These are phyloP conservation scores for Syrista parreyssii DNA, from an alignment of 2,888 invertebrate genomes.

Conservation along the genomic window DNA sequence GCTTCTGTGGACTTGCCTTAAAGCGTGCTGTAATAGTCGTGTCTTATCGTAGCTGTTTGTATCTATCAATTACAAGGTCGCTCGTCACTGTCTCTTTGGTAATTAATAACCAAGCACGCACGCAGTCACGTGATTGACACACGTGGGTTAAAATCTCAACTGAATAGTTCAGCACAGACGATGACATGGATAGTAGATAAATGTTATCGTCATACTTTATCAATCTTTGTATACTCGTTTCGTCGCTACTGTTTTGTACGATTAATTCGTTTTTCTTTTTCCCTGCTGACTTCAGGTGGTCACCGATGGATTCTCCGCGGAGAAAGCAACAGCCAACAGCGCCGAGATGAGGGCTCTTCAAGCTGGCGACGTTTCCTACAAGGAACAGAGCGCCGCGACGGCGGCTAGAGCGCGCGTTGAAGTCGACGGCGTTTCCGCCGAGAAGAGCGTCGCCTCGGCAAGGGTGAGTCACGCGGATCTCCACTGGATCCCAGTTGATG, in stretches of 20 bases:
- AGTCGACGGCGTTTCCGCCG: constrained; percentile 86
- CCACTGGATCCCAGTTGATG: background rate
- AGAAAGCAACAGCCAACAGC: constrained; percentile 78
- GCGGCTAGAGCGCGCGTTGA: constrained; percentile 84
- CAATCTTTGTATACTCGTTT: background rate
- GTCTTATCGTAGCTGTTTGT: background rate
- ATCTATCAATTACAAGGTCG: background rate
- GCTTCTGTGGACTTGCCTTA: background rate
- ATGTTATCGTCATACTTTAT: background rate
- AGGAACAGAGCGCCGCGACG: constrained; percentile 82
- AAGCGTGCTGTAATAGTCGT: background rate
- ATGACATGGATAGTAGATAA: background rate
- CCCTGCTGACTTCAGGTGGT: constrained; percentile 69
- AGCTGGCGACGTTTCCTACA: constrained; percentile 84
- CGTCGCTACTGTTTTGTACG: background rate
- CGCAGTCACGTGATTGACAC: background rate
- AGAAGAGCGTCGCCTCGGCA: constrained; percentile 84
- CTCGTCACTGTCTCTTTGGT: background rate
- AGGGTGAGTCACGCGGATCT: constrained; percentile 72
- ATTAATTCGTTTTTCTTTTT: background rate
- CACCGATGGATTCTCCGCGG: constrained; percentile 85
- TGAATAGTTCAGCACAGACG: background rate
- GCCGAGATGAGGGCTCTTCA: constrained; percentile 81
- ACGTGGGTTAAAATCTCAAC: background rate
- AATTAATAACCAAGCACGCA: background rate